phyloP scores from a whole-genome alignment of 2,113 vertebrate species.

The Melanotaenia duboulayi region DNA sequence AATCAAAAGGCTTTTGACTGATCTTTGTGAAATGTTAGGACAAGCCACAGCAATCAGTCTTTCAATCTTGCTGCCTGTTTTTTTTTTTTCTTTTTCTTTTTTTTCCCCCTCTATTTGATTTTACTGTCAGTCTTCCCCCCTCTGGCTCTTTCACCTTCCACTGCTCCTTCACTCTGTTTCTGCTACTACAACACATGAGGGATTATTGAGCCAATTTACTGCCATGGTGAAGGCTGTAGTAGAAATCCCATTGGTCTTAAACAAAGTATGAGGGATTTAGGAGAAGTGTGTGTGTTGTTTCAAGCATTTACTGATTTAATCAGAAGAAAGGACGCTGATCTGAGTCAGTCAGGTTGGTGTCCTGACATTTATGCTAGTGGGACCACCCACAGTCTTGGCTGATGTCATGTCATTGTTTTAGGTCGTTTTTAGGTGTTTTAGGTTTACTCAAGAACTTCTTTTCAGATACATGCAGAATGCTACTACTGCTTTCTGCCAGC shows the following conservation, averaged over 20 bases:
- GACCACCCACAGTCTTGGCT: neutral
- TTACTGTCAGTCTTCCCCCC: neutral
- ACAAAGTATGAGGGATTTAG: neutral
- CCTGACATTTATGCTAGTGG: neutral
- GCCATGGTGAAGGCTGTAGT: neutral
- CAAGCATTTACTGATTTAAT: slow-evolving; percentile 25
- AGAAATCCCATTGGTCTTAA: slow-evolving; percentile 11
- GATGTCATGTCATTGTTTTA: neutral
- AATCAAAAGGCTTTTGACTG: slow-evolving; percentile 27
- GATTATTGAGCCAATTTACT: slow-evolving; percentile 48
- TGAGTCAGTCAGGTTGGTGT: neutral
- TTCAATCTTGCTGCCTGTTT: slow-evolving; percentile 19
- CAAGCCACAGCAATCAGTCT: slow-evolving; percentile 29
- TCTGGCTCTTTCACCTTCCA: slow-evolving; percentile 1
- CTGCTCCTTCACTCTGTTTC: neutral
- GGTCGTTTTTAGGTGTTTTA: too few relatives aligned
- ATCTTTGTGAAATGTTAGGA: slow-evolving; percentile 36
- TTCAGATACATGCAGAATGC: too few relatives aligned
- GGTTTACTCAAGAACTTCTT: too few relatives aligned
- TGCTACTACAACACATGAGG: neutral
- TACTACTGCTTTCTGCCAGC: too few relatives aligned
- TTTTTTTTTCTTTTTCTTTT: slow-evolving; percentile 35
- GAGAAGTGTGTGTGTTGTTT: slow-evolving; percentile 17
- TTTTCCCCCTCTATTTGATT: slow-evolving; percentile 10
- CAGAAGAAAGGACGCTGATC: neutral